Evolutionary conservation across 2,113 vertebrate genomes (phyloP).

Genomic region (Stegostoma tigrinum): DNA sequence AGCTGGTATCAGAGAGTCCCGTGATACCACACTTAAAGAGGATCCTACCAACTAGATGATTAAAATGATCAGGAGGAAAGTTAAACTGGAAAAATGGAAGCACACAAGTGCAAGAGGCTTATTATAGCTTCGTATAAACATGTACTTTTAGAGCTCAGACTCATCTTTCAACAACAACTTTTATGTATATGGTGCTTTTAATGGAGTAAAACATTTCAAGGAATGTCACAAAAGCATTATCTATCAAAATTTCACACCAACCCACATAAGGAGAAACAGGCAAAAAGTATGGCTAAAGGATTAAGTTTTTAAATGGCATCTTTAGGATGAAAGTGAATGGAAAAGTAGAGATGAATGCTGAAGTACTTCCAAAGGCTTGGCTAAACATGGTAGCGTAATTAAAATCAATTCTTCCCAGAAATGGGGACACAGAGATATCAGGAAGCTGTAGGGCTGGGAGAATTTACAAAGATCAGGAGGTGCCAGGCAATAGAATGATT

Average conservation of each 20-base stretch:
- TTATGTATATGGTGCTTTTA: background rate
- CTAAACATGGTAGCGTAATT: background rate
- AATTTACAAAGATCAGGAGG: background rate
- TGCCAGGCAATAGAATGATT: background rate
- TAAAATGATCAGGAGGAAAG: background rate
- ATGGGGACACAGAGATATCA: background rate
- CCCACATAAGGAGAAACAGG: background rate
- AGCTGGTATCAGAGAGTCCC: background rate
- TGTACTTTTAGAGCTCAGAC: background rate
- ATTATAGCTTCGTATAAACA: background rate
- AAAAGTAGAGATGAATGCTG: background rate
- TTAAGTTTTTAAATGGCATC: background rate
- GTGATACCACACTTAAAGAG: background rate
- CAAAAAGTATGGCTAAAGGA: no score
- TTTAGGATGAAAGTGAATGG: background rate
- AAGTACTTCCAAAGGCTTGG: background rate
- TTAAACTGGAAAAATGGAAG: background rate
- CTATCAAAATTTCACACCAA: background rate
- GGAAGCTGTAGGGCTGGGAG: background rate
- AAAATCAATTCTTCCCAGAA: background rate
- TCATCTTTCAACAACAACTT: background rate
- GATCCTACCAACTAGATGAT: background rate
- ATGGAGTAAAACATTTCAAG: background rate
- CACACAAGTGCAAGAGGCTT: background rate
- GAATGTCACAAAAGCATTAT: background rate